Percentiles rank a stretch among this genome's conserved stretches.
phyloP scores from a whole-genome alignment of 2,113 vertebrate genomes.

The Notarius lentiginosus region DNA sequence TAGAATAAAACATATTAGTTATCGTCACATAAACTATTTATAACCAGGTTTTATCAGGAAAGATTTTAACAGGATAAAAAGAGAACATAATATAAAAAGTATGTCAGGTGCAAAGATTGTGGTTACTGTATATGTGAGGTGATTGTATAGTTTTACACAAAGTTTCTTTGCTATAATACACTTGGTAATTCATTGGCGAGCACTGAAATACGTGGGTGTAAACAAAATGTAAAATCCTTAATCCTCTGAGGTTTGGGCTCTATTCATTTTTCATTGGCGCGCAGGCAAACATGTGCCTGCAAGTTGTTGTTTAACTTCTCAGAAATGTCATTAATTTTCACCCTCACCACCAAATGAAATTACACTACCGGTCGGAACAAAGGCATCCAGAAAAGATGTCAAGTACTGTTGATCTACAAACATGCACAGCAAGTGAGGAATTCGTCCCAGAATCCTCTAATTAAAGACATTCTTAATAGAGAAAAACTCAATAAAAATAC shows the following conservation, averaged over 20 bases:
- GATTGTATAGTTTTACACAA: neutral
- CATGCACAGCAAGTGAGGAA: neutral
- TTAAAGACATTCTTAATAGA: neutral
- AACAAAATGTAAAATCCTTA: neutral
- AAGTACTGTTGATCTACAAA: conserved; percentile 13
- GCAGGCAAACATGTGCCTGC: neutral
- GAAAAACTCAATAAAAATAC: neutral
- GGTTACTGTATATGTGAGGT: neutral
- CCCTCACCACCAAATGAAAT: neutral
- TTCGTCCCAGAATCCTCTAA: neutral
- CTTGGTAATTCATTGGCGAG: neutral
- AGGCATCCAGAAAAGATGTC: neutral
- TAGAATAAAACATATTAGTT: too few species aligned
- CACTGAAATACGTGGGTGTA: neutral
- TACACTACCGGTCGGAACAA: neutral
- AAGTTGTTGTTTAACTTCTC: conserved; percentile 14
- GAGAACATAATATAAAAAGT: neutral
- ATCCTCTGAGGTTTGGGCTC: neutral
- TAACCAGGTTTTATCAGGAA: too few species aligned
- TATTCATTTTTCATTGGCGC: neutral
- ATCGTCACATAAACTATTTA: too few species aligned
- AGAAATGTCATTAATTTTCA: neutral
- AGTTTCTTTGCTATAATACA: neutral
- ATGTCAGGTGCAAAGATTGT: neutral
- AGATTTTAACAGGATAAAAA: neutral